Conservation (phyloP, 1,140 invertebrate species). For the Macrobrachium nipponense region DNA sequence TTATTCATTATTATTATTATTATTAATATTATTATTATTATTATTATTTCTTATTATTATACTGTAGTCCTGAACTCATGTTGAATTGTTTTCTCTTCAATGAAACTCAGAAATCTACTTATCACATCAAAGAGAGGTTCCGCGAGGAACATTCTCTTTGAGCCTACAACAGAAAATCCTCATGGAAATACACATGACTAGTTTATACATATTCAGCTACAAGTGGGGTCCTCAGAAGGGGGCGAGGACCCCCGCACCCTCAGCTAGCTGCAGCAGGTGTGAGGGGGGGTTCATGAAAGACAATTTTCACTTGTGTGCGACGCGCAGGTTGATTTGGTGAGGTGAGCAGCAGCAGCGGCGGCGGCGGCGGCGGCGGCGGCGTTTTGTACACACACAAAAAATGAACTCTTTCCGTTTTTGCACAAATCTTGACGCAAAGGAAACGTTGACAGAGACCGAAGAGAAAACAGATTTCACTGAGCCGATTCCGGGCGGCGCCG, state of each 20-base stretch:
- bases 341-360: too few species aligned
- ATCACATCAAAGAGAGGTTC: constrained; percentile 59
- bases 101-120: constrained; percentile 61
- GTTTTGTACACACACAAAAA: too few species aligned
- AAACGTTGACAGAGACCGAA: too few species aligned
- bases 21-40: constrained; percentile 28
- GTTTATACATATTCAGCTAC: constrained; percentile 34
- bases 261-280: background rate
- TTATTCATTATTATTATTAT: constrained; percentile 20
- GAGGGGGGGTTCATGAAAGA: constrained; percentile 46
- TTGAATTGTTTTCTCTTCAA: constrained; percentile 7
- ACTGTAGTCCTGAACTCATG: background rate
- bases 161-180: constrained; percentile 54
- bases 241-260: too few species aligned
- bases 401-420: too few species aligned
- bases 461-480: too few species aligned
- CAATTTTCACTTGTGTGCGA: constrained; percentile 43
- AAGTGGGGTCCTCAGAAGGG: background rate
- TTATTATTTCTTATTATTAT: constrained; percentile 15
- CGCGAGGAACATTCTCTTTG: constrained; percentile 46
- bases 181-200: constrained; percentile 38
- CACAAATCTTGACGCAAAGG: too few species aligned
- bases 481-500: too few species aligned
- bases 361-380: too few species aligned
- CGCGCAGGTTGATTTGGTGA: background rate